These are phyloP conservation scores for Clistopyga incitator DNA, from an alignment of 2,888 invertebrate genomes.

Conservation along the genomic window DNA sequence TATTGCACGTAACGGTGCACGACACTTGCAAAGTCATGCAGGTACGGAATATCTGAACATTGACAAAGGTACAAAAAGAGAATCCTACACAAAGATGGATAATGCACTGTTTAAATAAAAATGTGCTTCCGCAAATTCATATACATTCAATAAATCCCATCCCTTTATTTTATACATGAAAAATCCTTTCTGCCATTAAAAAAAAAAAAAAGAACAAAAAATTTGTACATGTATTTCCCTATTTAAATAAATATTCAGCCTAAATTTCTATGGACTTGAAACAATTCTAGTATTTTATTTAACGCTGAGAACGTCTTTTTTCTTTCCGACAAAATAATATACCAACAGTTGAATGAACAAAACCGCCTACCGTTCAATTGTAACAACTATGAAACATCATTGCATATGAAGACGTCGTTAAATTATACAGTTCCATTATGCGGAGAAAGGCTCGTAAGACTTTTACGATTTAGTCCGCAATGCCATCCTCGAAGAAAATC, in stretches of 20 bases:
- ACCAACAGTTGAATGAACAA: background rate
- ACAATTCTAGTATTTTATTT: too few species aligned
- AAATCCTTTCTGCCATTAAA: background rate
- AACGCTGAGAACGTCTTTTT: too few species aligned
- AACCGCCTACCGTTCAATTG: background rate
- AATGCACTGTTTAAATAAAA: too few species aligned
- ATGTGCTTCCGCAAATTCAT: background rate
- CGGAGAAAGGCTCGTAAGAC: background rate
- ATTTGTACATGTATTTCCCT: too few species aligned
- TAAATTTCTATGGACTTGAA: too few species aligned
- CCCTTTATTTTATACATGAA: background rate
- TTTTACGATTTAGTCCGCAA: background rate
- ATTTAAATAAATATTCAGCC: too few species aligned
- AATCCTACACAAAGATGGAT: background rate
- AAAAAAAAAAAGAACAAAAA: too few species aligned
- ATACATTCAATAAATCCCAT: background rate
- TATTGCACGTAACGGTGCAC: constrained; percentile 46
- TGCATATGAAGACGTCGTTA: background rate
- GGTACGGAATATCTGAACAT: background rate
- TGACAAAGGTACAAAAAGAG: background rate
- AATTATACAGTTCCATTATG: background rate
- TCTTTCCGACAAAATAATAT: too few species aligned
- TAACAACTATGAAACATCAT: background rate
- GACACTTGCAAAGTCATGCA: constrained; percentile 5
- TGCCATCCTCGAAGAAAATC: constrained; percentile 6